These are phyloP conservation scores for Cephus nigrinus DNA, from an alignment of 2,888 invertebrate species.

Conservation along the genomic window DNA sequence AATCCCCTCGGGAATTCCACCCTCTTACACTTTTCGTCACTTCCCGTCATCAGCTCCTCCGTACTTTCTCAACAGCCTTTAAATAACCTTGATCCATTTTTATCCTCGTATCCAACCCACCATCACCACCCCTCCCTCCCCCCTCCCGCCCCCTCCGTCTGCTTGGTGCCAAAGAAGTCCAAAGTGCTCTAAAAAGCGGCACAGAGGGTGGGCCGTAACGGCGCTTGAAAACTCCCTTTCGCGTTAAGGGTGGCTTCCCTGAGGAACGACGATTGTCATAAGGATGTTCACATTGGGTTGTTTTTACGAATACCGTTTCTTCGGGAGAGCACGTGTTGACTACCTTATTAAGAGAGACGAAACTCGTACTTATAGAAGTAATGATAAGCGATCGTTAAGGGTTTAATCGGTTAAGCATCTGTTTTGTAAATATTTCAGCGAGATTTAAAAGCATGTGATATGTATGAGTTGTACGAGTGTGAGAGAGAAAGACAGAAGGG, in stretches of 20 bases:
- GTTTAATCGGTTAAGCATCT: constrained; percentile 20
- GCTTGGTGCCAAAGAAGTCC: background rate
- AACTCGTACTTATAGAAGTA: background rate
- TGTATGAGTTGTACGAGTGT: background rate
- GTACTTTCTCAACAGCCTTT: background rate
- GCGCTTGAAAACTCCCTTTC: background rate
- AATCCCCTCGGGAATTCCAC: background rate
- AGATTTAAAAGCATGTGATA: background rate
- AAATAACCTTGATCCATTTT: background rate
- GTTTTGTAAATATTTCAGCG: constrained; percentile 34
- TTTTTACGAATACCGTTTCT: background rate
- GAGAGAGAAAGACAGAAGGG: constrained; percentile 3
- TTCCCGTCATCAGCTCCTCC: background rate
- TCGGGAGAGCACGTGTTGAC: background rate
- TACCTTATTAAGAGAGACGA: background rate
- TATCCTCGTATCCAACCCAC: background rate
- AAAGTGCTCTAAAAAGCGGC: background rate
- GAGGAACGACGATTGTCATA: background rate
- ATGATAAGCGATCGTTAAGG: background rate
- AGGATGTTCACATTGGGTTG: background rate
- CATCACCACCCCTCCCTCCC: too few relatives aligned
- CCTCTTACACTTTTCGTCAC: background rate
- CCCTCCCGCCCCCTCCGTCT: background rate
- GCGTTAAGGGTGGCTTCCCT: background rate
- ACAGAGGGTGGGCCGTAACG: background rate